Evolutionary conservation across 2,888 invertebrate genomes (phyloP).

Genomic region (Limenitis camilla): DNA sequence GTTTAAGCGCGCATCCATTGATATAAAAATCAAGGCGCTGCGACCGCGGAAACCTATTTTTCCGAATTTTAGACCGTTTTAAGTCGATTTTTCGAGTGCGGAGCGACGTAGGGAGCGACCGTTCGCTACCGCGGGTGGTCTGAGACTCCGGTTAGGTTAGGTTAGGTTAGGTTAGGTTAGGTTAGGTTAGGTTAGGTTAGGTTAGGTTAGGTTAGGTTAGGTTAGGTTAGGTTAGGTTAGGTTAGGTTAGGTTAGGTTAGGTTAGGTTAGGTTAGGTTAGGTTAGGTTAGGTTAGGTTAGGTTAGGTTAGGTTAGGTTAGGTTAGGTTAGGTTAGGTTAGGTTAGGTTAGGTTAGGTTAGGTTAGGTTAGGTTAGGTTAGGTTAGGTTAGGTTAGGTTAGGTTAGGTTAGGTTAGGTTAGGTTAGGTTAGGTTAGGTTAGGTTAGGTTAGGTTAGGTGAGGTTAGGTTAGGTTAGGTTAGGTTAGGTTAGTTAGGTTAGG

Average conservation of each 20-base stretch:
- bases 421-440: slow-evolving; percentile 19
- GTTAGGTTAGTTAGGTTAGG: slow-evolving; percentile 16
- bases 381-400: slow-evolving; percentile 22
- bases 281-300: slow-evolving; percentile 22
- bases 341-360: slow-evolving; percentile 23
- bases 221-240: slow-evolving; percentile 29
- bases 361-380: slow-evolving; percentile 16
- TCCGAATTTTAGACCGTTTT: too few species aligned
- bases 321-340: slow-evolving; percentile 21
- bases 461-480: slow-evolving; percentile 21
- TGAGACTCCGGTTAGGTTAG: slow-evolving; percentile 17
- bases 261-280: slow-evolving; percentile 22
- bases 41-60: too few species aligned
- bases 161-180: slow-evolving; percentile 16
- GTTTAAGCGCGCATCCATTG: too few species aligned
- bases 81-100: too few species aligned
- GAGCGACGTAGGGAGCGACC: too few species aligned
- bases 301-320: slow-evolving; percentile 23
- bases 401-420: slow-evolving; percentile 21
- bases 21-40: too few species aligned
- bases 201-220: slow-evolving; percentile 22
- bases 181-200: slow-evolving; percentile 17
- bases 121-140: too few species aligned
- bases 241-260: slow-evolving; percentile 29
- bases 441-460: slow-evolving; percentile 20